Evolutionary conservation across 2,888 invertebrate genomes (phyloP).

Genomic region (Baronia brevicornis): DNA sequence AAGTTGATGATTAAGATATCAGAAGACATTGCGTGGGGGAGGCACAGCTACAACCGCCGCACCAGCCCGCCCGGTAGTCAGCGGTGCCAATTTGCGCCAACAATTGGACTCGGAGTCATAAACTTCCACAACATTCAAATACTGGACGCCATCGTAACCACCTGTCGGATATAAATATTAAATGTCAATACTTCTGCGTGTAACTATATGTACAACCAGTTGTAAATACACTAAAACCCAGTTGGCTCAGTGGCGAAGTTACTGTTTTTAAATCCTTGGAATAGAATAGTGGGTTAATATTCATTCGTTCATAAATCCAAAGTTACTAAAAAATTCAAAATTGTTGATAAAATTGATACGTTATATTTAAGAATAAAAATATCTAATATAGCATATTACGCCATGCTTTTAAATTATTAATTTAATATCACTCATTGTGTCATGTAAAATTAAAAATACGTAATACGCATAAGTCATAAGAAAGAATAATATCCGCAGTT

Average conservation of each 20-base stretch:
- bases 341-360: too few species aligned
- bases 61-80: constrained; percentile 90
- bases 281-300: too few species aligned
- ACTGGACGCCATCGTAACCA: constrained; percentile 93
- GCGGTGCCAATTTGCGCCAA: constrained; percentile 85
- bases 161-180: constrained; percentile 72
- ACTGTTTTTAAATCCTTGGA: too few species aligned
- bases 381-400: too few species aligned
- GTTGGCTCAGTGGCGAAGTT: too few species aligned
- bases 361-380: too few species aligned
- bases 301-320: background rate
- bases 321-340: too few species aligned
- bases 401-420: too few species aligned
- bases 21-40: constrained; percentile 49
- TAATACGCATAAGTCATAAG: too few species aligned
- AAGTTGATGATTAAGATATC: constrained; percentile 35
- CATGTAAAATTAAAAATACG: too few species aligned
- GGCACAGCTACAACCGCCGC: constrained; percentile 87
- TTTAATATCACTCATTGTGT: too few species aligned
- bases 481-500: background rate
- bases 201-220: background rate
- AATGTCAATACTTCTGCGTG: background rate
- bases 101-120: constrained; percentile 90
- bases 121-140: constrained; percentile 90
- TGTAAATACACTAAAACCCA: too few species aligned